Evolutionary conservation across 2,113 vertebrate species (phyloP).

Genomic region (Laterallus jamaicensis): DNA sequence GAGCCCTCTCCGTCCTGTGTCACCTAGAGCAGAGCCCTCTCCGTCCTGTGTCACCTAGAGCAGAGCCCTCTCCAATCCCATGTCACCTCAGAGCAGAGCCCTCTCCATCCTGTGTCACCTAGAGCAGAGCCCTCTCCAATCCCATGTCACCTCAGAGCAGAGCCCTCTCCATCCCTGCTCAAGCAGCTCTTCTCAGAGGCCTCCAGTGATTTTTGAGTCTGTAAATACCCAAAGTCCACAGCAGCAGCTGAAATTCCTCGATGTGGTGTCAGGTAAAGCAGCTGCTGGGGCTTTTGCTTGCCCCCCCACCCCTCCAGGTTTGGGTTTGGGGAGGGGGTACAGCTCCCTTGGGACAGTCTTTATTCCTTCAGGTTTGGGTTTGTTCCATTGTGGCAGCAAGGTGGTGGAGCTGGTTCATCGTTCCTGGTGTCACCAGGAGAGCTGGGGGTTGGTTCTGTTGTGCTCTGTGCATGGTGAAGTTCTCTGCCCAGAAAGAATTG

Average conservation of each 20-base stretch:
- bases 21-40: no score
- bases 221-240: background rate
- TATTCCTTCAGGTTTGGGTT: background rate
- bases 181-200: background rate
- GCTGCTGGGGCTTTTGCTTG: background rate
- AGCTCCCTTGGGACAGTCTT: background rate
- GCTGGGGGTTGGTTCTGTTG: background rate
- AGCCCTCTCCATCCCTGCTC: background rate
- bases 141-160: no score
- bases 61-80: no score
- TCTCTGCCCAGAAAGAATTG: background rate
- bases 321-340: background rate
- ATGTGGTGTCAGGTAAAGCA: accelerated
- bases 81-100: no score
- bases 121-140: no score
- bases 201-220: background rate
- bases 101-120: no score
- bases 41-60: background rate
- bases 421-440: background rate
- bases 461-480: constrained; percentile 34
- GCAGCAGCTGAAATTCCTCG: background rate
- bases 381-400: background rate
- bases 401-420: background rate
- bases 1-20: no score
- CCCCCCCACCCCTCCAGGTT: background rate